Evolutionary conservation across 2,888 invertebrate genomes (phyloP), one percentile per base, ranked within the genome.

Genomic region (Melinaea marsaeus): DNA sequence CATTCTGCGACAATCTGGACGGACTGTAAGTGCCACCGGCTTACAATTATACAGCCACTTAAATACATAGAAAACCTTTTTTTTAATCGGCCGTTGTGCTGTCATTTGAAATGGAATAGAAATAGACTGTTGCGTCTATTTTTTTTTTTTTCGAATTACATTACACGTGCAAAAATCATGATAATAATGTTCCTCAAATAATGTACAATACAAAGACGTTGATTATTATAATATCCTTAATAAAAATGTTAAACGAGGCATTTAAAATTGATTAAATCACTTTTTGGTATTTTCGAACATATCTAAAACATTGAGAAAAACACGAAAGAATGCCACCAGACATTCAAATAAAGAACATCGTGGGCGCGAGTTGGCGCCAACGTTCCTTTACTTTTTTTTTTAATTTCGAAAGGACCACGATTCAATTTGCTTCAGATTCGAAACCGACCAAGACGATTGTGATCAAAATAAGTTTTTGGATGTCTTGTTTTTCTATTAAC

Each of bases 351-450:
- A 88, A 86, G 84, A 82, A 79, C 83, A 83, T 81, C 73, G 70
- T 73, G 70, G 83, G 85, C 85, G 84, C 85, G 84, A 85, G 85
- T 84, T 87, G 90, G 90, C 90, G 90, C 90, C 90, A 88, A 86
- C 88, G 84, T 84, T 80, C 85, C 84, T 81, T 79, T 83, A 82
- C 74, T 79, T 84, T 86, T 87, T 87, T 83, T 81, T 22, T 22
- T 22, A 64, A 63, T 60, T 69, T 65, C 48, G 82, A 86, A 83
- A 83, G 81, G 68, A 67, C 70, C 72, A 75, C 71, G 72, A 74
- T 87, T 88, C 87, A 88, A 88, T 88, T 88, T 88, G 87, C 86
- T 85, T 75, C 68, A 76, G 78, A 79, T 81, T 84, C 51, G 51
- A 79, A 66, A 63, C 59, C 42, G 59, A 74, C 73, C 75, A 62